Percentiles rank a stretch among this genome's conserved stretches.
Evolutionary conservation across 2,888 invertebrate genomes (phyloP).

Genomic region (Osmoderma eremita): DNA sequence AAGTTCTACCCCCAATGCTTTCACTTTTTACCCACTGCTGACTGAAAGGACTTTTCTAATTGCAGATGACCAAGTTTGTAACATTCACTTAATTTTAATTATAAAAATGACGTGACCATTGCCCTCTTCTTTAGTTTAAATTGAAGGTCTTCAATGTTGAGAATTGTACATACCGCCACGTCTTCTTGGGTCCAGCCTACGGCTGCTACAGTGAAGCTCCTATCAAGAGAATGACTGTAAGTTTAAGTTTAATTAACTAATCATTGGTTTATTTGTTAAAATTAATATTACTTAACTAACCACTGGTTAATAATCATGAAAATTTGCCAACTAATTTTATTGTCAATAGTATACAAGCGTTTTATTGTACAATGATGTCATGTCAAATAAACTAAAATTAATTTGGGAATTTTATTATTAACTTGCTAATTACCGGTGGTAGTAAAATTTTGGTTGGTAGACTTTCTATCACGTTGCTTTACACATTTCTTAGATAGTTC

Average conservation of each 20-base stretch:
- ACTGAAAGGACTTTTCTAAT: constrained; percentile 64
- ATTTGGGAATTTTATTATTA: too few relatives aligned
- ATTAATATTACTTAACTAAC: too few relatives aligned
- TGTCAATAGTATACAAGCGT: too few relatives aligned
- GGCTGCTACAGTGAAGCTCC: constrained; percentile 61
- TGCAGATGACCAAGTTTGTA: constrained; percentile 70
- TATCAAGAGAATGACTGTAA: constrained; percentile 37
- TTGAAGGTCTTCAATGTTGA: constrained; percentile 73
- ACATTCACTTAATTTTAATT: not conserved
- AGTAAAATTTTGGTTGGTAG: too few relatives aligned
- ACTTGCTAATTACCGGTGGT: too few relatives aligned
- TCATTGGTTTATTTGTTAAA: too few relatives aligned
- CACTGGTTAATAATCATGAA: too few relatives aligned
- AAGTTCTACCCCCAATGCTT: constrained; percentile 69
- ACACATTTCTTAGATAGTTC: not conserved
- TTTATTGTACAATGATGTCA: too few relatives aligned
- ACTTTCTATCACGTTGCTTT: not conserved
- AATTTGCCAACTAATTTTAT: too few relatives aligned
- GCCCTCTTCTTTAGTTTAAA: constrained; percentile 69
- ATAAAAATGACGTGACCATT: too few relatives aligned
- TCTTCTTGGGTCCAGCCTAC: constrained; percentile 75
- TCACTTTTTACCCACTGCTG: constrained; percentile 63
- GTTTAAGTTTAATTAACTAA: not conserved
- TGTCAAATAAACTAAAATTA: too few relatives aligned
- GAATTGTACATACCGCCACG: constrained; percentile 74